Evolutionary conservation across 2,113 vertebrate species (phyloP), one percentile per base, ranked within the genome.

Genomic region (Dinomys branickii): DNA sequence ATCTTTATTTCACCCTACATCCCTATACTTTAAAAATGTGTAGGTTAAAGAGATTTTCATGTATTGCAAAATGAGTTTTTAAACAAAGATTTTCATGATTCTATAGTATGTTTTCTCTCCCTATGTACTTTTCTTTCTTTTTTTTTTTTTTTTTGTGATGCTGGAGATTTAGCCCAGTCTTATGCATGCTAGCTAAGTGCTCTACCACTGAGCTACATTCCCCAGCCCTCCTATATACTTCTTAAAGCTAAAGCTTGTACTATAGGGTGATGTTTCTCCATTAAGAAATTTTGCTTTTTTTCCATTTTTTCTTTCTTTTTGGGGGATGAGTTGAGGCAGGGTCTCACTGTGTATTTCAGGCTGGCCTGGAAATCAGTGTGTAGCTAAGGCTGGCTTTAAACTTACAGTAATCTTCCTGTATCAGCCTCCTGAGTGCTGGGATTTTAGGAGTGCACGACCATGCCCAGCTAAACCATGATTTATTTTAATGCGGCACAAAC

Each of bases 31-130:
- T 84, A 87, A 50, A 80, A 86, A 65, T 50, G n/a, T 92, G 11
- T 28, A 87, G 3, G 17, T 56, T 90, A 88, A 83, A 95, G 77
- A 69, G 30, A 69, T 87, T 95, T 91, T 85, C 17, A 41, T 87
- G 41, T 91, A 88, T 85, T 90, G 28, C 30, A 82, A 94, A 94
- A 65, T 30, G 2, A 3, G 7, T 7, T 41, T 96, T 90, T 19
- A 47, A 96, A 88, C 28, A 56, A 85, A 28, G 12, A 69, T 12
- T 90, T 90, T 94, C 69, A 77, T 94, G 44, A 92, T 94, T 95
- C n/a, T 89, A 0, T 90, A 67, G 6, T 81, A 58, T 59, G 73
- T 71, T 58, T 87, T 4, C 30, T 22, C 30, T 28, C 41, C 58
- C 52, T 88, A 90, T 41, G 22, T 41, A 38, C 20, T 38, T 38